Percentiles rank a stretch among this genome's conserved stretches.
Evolutionary conservation across 2,888 invertebrate species (phyloP).

Genomic region (Apoderus coryli): DNA sequence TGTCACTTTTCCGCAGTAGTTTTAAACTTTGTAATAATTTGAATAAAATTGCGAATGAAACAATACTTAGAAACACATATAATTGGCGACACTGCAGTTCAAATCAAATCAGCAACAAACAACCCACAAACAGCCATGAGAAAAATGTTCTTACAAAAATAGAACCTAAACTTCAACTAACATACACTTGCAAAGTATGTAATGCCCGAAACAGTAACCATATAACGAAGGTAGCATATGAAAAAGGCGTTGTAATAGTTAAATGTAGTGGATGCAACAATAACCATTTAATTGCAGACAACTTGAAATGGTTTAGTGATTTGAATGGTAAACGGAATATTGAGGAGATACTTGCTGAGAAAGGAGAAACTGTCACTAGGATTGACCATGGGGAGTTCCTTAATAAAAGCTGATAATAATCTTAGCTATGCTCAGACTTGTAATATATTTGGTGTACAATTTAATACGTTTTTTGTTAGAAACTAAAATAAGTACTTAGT

Average conservation of each 20-base stretch:
- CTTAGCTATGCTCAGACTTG: too few species aligned
- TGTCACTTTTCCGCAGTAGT: too few species aligned
- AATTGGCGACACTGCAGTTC: too few species aligned
- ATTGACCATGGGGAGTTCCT: conserved; percentile 23
- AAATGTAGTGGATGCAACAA: conserved; percentile 77
- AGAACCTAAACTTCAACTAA: conserved; percentile 49
- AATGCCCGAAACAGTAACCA: conserved; percentile 56
- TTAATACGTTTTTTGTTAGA: too few species aligned
- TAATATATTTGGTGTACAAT: too few species aligned
- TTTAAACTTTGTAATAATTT: too few species aligned
- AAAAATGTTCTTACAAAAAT: conserved; percentile 31
- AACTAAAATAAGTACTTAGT: too few species aligned
- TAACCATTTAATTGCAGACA: conserved; percentile 91
- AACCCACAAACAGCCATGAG: too few species aligned
- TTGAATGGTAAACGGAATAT: conserved; percentile 67
- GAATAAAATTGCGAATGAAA: too few species aligned
- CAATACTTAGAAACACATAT: too few species aligned
- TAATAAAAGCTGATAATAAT: too few species aligned
- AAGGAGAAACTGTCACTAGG: conserved; percentile 67
- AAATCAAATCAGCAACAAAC: too few species aligned
- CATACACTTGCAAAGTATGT: conserved; percentile 86
- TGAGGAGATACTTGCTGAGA: conserved; percentile 75
- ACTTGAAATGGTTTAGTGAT: conserved; percentile 87
- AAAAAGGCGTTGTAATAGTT: conserved; percentile 83
- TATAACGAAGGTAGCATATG: conserved; percentile 75